Evolutionary conservation across 2,888 invertebrate genomes (phyloP).

Genomic region (Oxytorus armatus): DNA sequence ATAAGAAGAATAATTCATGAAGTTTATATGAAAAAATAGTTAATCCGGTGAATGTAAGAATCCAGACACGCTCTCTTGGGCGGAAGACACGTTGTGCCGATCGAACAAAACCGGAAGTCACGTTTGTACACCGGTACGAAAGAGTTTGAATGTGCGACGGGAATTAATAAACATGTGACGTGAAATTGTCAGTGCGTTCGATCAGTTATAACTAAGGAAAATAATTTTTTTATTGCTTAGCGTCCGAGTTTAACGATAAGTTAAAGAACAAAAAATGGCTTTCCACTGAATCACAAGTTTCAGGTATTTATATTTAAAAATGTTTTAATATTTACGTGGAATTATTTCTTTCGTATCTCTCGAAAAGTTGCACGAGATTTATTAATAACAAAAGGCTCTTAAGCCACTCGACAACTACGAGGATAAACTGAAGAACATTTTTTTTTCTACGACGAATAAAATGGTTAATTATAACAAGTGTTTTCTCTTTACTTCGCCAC

Average conservation of each 20-base stretch:
- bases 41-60: background rate
- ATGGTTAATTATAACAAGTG: background rate
- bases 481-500: background rate
- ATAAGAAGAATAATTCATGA: background rate
- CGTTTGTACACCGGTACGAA: conserved; percentile 8
- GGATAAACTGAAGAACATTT: too few species aligned
- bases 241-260: background rate
- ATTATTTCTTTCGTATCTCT: too few species aligned
- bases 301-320: background rate
- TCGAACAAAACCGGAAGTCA: conserved; percentile 20
- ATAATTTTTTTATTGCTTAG: background rate
- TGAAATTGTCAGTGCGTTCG: background rate
- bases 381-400: too few species aligned
- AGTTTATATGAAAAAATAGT: too few species aligned
- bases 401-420: too few species aligned
- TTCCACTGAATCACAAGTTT: background rate
- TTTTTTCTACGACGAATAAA: too few species aligned
- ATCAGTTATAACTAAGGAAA: background rate
- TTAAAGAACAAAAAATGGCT: background rate
- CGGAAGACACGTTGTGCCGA: conserved; percentile 44
- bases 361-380: too few species aligned
- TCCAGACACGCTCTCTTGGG: background rate
- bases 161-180: conserved; percentile 28
- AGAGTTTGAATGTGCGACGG: conserved; percentile 2
- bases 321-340: background rate